Conservation (phyloP, 2,888 invertebrate genomes). For the Aethes cnicana region DNA sequence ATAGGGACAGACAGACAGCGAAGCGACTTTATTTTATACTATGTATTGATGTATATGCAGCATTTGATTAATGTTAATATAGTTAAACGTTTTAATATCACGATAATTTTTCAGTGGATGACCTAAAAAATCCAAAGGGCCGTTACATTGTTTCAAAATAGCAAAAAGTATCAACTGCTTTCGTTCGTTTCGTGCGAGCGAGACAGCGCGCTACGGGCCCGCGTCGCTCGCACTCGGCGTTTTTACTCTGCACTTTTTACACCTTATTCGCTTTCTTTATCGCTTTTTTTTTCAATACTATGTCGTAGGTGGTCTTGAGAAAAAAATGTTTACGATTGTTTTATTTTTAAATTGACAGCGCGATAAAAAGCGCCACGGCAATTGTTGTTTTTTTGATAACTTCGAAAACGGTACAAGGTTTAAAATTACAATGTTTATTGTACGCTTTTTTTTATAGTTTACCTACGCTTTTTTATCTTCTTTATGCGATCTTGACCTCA, state of each 20-base stretch:
- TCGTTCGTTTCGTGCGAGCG: conserved; percentile 55
- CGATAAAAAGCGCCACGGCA: conserved; percentile 21
- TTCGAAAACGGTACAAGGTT: conserved; percentile 17
- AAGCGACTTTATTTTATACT: no score
- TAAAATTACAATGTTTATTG: conserved; percentile 4
- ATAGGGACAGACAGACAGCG: no score
- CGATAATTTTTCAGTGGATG: no score
- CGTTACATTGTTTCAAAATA: no score
- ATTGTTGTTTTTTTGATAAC: conserved; percentile 13
- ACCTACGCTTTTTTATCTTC: no score
- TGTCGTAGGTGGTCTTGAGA: conserved; percentile 57
- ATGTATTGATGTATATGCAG: no score
- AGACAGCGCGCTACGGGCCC: conserved; percentile 58
- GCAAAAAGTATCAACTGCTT: conserved; percentile 60
- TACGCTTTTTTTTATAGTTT: no score
- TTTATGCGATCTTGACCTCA: no score
- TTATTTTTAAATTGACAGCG: conserved; percentile 29
- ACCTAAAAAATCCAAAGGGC: no score
- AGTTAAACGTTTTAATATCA: no score
- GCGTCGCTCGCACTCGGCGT: conserved; percentile 53
- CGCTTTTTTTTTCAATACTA: conserved; percentile 50
- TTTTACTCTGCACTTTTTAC: conserved; percentile 67
- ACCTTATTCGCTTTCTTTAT: conserved; percentile 60
- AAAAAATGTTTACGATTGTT: conserved; percentile 25
- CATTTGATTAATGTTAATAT: no score